Evolutionary conservation across 2,888 invertebrate genomes (phyloP).

Genomic region (Drosophila yooni): DNA sequence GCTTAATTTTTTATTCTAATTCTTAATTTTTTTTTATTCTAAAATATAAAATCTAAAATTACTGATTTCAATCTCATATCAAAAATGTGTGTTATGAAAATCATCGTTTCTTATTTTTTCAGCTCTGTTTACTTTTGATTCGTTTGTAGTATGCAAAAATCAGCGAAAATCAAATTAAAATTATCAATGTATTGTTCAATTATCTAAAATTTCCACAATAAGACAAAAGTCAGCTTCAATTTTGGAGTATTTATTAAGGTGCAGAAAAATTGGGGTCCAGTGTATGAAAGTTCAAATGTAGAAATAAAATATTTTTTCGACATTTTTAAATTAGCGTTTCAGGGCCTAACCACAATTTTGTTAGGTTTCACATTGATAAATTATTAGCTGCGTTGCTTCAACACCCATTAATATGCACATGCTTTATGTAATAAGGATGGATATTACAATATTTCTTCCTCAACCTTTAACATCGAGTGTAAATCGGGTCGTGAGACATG

Average conservation of each 20-base stretch:
- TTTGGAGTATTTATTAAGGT: not conserved
- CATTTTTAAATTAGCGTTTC: not conserved
- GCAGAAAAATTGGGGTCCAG: not conserved
- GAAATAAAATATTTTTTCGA: not conserved
- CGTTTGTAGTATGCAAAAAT: not conserved
- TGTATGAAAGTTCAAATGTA: not conserved
- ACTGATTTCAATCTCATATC: not conserved
- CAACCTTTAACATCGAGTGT: not conserved
- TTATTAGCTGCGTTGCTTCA: not conserved
- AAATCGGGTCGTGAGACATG: conserved; percentile 1
- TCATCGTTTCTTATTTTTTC: not conserved
- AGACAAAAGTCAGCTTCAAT: not conserved
- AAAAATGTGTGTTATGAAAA: not conserved
- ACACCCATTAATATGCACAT: not conserved
- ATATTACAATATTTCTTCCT: not conserved
- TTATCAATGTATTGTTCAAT: not conserved
- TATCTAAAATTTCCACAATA: not conserved
- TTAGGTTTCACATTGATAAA: not conserved
- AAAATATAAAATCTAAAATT: not conserved
- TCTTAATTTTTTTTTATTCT: not conserved
- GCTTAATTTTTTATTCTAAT: no score
- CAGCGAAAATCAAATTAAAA: no score
- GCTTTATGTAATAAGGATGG: not conserved
- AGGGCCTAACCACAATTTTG: not conserved
- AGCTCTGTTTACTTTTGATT: not conserved